phyloP scores from a whole-genome alignment of 2,113 vertebrate species.

The Macrotus californicus region DNA sequence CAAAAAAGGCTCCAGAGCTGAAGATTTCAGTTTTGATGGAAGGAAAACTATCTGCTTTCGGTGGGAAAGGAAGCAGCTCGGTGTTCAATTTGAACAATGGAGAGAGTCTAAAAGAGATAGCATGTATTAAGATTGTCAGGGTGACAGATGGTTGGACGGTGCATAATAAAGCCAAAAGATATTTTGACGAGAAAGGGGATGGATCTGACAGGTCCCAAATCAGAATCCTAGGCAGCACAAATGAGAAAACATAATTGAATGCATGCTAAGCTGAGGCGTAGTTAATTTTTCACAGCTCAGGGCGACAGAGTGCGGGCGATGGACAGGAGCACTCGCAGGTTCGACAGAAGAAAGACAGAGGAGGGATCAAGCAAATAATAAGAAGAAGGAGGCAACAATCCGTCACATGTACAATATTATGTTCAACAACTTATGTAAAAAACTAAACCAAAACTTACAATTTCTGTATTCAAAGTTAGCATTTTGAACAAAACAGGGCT shows the following conservation, averaged over 20 bases:
- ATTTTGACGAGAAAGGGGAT: slow-evolving; percentile 63
- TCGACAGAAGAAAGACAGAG: background rate
- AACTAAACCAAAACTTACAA: background rate
- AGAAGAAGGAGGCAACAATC: background rate
- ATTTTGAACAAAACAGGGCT: background rate
- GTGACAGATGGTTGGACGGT: slow-evolving; percentile 71
- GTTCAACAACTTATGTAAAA: background rate
- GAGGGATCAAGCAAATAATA: background rate
- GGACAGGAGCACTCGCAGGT: slow-evolving; percentile 10
- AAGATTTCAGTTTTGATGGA: slow-evolving; percentile 55
- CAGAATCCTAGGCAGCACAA: slow-evolving; percentile 62
- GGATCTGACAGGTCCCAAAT: slow-evolving; percentile 75
- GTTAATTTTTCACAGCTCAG: slow-evolving; percentile 69
- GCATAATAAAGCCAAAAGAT: slow-evolving; percentile 70
- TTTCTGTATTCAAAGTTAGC: background rate
- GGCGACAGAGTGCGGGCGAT: slow-evolving; percentile 29
- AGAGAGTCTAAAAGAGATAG: slow-evolving; percentile 67
- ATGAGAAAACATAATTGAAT: slow-evolving; percentile 64
- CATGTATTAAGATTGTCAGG: slow-evolving; percentile 71
- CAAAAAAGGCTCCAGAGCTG: slow-evolving; percentile 44
- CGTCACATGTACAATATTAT: background rate
- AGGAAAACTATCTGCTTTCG: slow-evolving; percentile 44
- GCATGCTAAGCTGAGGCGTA: slow-evolving; percentile 46
- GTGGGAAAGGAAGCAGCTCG: slow-evolving; percentile 38
- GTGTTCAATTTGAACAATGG: slow-evolving; percentile 66